Evolutionary conservation across 2,113 vertebrate genomes (phyloP).

Genomic region (Vulpes ferrilata): DNA sequence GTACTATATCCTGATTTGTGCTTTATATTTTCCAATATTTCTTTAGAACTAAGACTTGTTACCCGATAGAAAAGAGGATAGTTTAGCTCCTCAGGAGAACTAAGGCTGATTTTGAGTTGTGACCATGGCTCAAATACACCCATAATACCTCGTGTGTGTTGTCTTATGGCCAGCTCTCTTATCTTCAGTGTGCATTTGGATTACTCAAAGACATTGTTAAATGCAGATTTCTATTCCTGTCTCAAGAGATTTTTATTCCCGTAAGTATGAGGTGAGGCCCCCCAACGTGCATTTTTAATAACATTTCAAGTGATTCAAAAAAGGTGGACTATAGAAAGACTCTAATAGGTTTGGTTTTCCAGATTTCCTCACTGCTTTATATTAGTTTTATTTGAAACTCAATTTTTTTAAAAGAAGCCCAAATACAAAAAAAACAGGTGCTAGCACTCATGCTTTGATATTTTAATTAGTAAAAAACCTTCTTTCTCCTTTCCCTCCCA

Average conservation of each 20-base stretch:
- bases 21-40: background rate
- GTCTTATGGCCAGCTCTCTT: background rate
- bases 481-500: background rate
- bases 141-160: background rate
- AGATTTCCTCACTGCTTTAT: background rate
- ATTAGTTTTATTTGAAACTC: slow-evolving; percentile 13
- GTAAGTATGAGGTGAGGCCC: background rate
- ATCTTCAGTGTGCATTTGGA: background rate
- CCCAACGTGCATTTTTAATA: slow-evolving; percentile 9
- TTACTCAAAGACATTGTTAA: background rate
- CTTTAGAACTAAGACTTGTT: background rate
- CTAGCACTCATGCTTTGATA: background rate
- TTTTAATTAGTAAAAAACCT: background rate
- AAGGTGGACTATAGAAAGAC: background rate
- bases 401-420: no score
- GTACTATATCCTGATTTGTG: background rate
- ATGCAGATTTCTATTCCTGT: background rate
- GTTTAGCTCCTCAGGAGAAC: background rate
- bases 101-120: background rate
- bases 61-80: background rate
- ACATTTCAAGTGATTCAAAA: background rate
- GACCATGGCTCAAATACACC: background rate
- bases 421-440: background rate
- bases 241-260: slow-evolving; percentile 1
- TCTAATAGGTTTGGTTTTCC: background rate